These are phyloP conservation scores for Phanerotoma sp. DNA, from an alignment of 2,888 invertebrate genomes.

Conservation along the genomic window DNA sequence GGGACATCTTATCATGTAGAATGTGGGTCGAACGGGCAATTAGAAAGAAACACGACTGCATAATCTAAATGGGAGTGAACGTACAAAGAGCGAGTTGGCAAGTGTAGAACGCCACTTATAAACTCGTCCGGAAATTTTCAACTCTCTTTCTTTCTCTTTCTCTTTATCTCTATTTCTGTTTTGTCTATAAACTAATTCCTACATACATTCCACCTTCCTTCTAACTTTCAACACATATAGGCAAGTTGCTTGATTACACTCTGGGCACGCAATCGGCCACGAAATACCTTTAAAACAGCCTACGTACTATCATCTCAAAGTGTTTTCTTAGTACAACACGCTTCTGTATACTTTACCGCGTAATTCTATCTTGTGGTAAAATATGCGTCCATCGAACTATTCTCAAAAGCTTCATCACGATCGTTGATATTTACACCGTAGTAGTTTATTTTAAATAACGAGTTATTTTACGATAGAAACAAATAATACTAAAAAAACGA, in stretches of 20 bases:
- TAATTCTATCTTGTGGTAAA: slow-evolving; percentile 16
- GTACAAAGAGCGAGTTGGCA: slow-evolving; percentile 17
- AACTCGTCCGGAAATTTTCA: background rate
- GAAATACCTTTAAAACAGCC: slow-evolving; percentile 12
- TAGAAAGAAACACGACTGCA: slow-evolving; percentile 29
- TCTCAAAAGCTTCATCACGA: slow-evolving; percentile 1
- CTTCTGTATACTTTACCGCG: slow-evolving; percentile 13
- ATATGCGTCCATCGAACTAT: slow-evolving; percentile 15
- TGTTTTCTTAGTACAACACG: background rate
- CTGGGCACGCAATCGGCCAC: slow-evolving; percentile 15
- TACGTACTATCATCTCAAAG: slow-evolving; percentile 8
- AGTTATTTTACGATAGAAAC: slow-evolving; percentile 7
- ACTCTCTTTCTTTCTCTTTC: background rate
- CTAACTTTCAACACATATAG: background rate
- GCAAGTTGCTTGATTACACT: slow-evolving; percentile 8
- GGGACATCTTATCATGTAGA: slow-evolving; percentile 31
- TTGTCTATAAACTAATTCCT: background rate
- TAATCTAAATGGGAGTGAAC: slow-evolving; percentile 36
- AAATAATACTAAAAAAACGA: slow-evolving; percentile 1
- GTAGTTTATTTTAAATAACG: background rate
- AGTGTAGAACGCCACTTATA: slow-evolving; percentile 21
- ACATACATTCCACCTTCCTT: background rate
- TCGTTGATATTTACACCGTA: slow-evolving; percentile 17
- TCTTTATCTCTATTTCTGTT: background rate
- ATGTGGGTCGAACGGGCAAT: slow-evolving; percentile 39